Base-by-base conservation (phyloP, 2,888 invertebrate genomes). In the Mesoligia furuncula region DNA sequence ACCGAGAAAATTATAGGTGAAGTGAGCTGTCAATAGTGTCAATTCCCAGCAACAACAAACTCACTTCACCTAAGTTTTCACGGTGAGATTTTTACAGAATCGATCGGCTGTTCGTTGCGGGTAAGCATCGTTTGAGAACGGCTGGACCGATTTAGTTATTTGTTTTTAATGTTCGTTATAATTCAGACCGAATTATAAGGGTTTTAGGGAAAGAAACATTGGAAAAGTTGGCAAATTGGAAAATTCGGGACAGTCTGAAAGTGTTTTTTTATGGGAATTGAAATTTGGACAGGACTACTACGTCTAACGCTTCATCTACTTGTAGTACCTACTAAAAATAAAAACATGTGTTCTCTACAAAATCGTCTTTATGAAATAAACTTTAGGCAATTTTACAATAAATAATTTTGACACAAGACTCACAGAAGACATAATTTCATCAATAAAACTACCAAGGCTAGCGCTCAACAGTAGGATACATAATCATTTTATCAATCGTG, bases 401-500 rank as follows among this genome's bases (percentile, higher is more conserved):
- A 13, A n/a, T n/a, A 17, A 48, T 11, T n/a, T 67, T 65, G 20
- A 48, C 20, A 48, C 51, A 2, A 51, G 4, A 51, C 15, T 70
- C n/a, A n/a, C 69, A 39, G 51, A 71, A 51, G 27, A 11, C 15
- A 17, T 36, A 36, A 13, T 51, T 62, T 48, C 31, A 36, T 45
- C 7, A 75, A n/a, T 3, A 51, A 42, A 78, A 51, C 36, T 51
- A 31, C 9, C 9, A 51, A 61, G 59, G 59, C 42, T 42, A 69
- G 9, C 36, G n/a, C 11, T n/a, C 24, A 54, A 59, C 24, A 42
- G 54, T 54, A n/a, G n/a, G 4, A 0, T 36, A 42, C 11, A 24
- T 45, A 42, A 65, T 42, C 0, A 74, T 57, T 31, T 65, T 81
- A 59, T 59, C 31, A 51, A 42, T 13, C n/a, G 54, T 54, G 11